Conservation (phyloP, 1,140 invertebrate species). For the Drosophila bocqueti region DNA sequence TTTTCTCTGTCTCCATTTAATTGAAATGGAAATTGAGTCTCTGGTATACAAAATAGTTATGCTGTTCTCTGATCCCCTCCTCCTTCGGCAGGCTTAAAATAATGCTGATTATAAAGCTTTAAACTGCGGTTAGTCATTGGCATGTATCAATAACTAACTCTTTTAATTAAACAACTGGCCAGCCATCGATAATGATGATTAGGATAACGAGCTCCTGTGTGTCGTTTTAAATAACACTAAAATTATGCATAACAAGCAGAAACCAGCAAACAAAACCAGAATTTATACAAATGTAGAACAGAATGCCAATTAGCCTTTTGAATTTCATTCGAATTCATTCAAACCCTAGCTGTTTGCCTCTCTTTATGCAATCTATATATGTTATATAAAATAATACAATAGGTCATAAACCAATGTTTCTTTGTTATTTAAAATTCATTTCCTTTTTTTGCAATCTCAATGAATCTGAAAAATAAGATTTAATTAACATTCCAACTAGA, state of each 20-base stretch:
- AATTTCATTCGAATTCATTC: slow-evolving; percentile 4
- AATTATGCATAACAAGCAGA: slow-evolving; percentile 29
- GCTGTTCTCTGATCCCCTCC: too few relatives aligned
- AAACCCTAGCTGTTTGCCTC: background rate
- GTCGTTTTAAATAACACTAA: background rate
- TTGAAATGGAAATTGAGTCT: slow-evolving; percentile 58
- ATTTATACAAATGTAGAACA: background rate
- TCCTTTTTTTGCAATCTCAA: slow-evolving; percentile 7
- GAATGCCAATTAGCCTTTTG: slow-evolving; percentile 49
- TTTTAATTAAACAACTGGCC: slow-evolving; percentile 30
- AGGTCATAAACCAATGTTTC: background rate
- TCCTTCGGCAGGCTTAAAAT: background rate
- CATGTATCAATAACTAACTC: background rate
- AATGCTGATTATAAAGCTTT: background rate
- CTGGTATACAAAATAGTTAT: slow-evolving; percentile 1
- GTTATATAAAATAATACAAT: slow-evolving; percentile 2
- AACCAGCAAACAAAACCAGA: slow-evolving; percentile 5
- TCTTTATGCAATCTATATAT: slow-evolving; percentile 1
- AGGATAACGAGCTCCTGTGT: slow-evolving; percentile 12
- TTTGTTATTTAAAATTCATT: slow-evolving; percentile 15
- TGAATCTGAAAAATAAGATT: slow-evolving; percentile 16
- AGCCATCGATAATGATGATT: background rate
- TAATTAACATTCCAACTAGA: slow-evolving; percentile 38
- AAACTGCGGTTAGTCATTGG: background rate
- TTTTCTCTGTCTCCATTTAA: slow-evolving; percentile 42